Evolutionary conservation across 2,888 invertebrate genomes (phyloP).

Genomic region (Drosophila acutilabella): DNA sequence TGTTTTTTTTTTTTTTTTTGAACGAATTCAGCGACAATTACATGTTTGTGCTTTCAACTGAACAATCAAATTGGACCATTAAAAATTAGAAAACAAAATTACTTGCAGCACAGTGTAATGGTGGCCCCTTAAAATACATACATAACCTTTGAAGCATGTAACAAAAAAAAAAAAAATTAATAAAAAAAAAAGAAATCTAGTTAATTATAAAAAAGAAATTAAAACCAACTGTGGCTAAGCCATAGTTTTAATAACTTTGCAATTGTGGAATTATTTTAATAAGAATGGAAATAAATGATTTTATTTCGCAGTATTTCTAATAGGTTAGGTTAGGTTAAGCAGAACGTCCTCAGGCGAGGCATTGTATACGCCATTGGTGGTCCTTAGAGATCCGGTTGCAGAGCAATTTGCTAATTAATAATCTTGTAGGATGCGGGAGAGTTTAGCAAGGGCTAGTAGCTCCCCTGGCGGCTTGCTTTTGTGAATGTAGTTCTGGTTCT

Average conservation of each 20-base stretch:
- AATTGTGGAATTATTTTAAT: background rate
- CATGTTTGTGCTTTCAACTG: slow-evolving; percentile 54
- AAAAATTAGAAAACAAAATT: slow-evolving; percentile 28
- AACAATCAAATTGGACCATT: slow-evolving; percentile 42
- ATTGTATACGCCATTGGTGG: too few relatives aligned
- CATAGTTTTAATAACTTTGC: slow-evolving; percentile 33
- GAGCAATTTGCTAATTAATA: too few relatives aligned
- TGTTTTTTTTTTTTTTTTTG: background rate
- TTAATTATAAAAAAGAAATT: background rate
- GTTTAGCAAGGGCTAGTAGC: too few relatives aligned
- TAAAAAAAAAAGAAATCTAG: background rate
- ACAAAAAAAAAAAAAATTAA: slow-evolving; percentile 13
- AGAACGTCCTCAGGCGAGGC: too few relatives aligned
- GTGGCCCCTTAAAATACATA: slow-evolving; percentile 35
- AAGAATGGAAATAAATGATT: background rate
- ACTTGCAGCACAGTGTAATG: slow-evolving; percentile 57
- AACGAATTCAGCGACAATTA: slow-evolving; percentile 53
- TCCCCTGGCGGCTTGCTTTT: too few relatives aligned
- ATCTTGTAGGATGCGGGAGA: too few relatives aligned
- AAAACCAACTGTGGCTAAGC: slow-evolving; percentile 1
- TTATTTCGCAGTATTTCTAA: too few relatives aligned
- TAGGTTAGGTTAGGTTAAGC: too few relatives aligned
- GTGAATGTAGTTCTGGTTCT: too few relatives aligned
- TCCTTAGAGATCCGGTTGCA: too few relatives aligned
- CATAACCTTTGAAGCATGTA: slow-evolving; percentile 41